phyloP scores from a whole-genome alignment of 2,888 invertebrate genomes.

The Ischnus inquisitorius region DNA sequence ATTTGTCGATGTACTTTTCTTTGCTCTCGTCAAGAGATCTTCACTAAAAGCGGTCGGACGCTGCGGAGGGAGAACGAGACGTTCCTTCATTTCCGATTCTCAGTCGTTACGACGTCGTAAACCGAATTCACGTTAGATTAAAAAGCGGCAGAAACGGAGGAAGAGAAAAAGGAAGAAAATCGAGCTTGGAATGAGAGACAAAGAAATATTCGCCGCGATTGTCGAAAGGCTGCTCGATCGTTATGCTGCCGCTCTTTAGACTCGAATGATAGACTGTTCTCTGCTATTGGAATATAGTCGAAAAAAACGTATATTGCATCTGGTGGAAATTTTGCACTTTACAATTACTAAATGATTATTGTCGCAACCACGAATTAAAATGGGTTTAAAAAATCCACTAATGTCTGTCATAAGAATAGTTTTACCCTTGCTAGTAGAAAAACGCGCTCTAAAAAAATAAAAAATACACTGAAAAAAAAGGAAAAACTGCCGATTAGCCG shows the following conservation, averaged over 20 bases:
- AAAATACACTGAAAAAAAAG: no score
- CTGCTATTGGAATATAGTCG: no score
- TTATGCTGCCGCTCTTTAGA: not conserved
- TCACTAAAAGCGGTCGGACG: not conserved
- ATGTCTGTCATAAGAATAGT: no score
- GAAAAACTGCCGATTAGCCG: no score
- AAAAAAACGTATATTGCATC: no score
- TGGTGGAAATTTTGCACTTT: no score
- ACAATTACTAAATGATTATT: no score
- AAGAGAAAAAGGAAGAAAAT: conserved; percentile 22
- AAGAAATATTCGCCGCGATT: not conserved
- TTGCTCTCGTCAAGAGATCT: not conserved
- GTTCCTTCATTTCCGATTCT: conserved; percentile 47
- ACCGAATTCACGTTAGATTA: conserved; percentile 61
- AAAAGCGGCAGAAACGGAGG: not conserved
- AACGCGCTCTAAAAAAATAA: no score
- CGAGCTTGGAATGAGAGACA: conserved; percentile 13
- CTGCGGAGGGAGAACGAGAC: conserved; percentile 22
- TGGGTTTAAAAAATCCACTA: no score
- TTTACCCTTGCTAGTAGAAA: no score
- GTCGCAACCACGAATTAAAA: no score
- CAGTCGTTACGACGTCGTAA: conserved; percentile 59
- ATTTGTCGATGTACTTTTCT: conserved; percentile 17
- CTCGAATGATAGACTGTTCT: no score
- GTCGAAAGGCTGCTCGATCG: not conserved